Evolutionary conservation across 2,888 invertebrate genomes (phyloP).

Genomic region (Rhimphoctona megacephalus): DNA sequence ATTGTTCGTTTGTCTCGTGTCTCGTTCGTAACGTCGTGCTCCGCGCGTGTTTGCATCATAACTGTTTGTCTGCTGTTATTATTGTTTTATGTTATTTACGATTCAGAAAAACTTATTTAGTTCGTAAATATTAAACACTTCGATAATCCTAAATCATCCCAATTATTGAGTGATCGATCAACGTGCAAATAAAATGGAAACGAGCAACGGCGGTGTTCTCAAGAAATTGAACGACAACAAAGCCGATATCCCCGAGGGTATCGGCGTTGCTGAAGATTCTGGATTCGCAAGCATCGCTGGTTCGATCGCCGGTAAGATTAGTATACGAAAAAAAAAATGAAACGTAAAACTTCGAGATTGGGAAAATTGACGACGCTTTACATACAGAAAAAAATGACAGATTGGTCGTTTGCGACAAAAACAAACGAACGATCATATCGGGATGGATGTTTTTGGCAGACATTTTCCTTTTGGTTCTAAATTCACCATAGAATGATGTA

Average conservation of each 20-base stretch:
- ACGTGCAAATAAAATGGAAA: not conserved
- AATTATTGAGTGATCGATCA: not conserved
- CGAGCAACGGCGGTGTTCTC: constrained; percentile 9
- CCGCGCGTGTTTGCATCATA: not conserved
- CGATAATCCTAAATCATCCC: not conserved
- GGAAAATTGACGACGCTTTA: not conserved
- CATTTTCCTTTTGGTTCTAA: constrained; percentile 30
- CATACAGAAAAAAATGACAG: not conserved
- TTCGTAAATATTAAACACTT: not conserved
- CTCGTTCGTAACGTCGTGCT: not conserved
- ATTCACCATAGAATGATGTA: constrained; percentile 53
- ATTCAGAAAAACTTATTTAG: not conserved
- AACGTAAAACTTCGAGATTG: constrained; percentile 10
- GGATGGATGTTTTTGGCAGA: constrained; percentile 28
- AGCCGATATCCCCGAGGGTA: constrained; percentile 54
- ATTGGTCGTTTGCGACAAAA: not conserved
- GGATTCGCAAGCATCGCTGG: constrained; percentile 71
- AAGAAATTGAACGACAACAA: constrained; percentile 33
- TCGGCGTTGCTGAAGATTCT: constrained; percentile 69
- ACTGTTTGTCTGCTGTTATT: not conserved
- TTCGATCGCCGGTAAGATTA: constrained; percentile 54
- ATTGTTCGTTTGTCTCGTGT: constrained; percentile 40
- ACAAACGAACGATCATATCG: constrained; percentile 16
- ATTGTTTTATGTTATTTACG: not conserved
- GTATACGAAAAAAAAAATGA: constrained; percentile 1